phyloP scores from a whole-genome alignment of 30 jellyfish, hydroid and myxozoan species.

The Hydractinia symbiolongicarpus region DNA sequence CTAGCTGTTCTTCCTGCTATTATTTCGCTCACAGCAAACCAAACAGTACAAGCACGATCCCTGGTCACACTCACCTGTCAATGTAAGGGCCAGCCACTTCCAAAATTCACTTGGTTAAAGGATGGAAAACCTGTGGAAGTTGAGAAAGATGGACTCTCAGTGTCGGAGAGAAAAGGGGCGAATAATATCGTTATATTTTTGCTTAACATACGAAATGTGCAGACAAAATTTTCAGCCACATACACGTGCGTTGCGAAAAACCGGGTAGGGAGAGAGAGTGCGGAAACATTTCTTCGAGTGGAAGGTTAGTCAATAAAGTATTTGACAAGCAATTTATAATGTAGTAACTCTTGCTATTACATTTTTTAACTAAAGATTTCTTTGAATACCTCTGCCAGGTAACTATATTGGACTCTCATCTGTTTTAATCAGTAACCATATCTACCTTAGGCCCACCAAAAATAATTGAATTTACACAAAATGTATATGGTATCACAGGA shows the following conservation, averaged over 20 bases:
- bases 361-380: not conserved
- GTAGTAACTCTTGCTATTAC: not conserved
- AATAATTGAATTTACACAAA: slow-evolving; percentile 42
- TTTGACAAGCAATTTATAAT: not conserved
- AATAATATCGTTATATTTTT: slow-evolving; percentile 5
- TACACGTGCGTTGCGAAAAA: slow-evolving; percentile 73
- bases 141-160: slow-evolving; percentile 21
- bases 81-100: slow-evolving; percentile 61
- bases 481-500: slow-evolving; percentile 39
- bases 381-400: not conserved
- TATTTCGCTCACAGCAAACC: not conserved
- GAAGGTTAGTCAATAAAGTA: slow-evolving; percentile 36
- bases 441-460: slow-evolving; percentile 59
- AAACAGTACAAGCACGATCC: slow-evolving; percentile 14
- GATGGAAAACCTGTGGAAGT: slow-evolving; percentile 34
- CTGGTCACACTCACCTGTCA: slow-evolving; percentile 37
- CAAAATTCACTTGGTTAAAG: slow-evolving; percentile 57
- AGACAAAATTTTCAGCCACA: slow-evolving; percentile 59
- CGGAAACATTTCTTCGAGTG: slow-evolving; percentile 46
- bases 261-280: slow-evolving; percentile 56
- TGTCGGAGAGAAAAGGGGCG: not conserved
- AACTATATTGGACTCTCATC: not conserved
- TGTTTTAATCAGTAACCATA: not conserved
- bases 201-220: slow-evolving; percentile 37
- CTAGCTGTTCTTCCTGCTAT: slow-evolving; percentile 17